Conservation (phyloP, 2,888 invertebrate species). For the Agrochola circellaris region DNA sequence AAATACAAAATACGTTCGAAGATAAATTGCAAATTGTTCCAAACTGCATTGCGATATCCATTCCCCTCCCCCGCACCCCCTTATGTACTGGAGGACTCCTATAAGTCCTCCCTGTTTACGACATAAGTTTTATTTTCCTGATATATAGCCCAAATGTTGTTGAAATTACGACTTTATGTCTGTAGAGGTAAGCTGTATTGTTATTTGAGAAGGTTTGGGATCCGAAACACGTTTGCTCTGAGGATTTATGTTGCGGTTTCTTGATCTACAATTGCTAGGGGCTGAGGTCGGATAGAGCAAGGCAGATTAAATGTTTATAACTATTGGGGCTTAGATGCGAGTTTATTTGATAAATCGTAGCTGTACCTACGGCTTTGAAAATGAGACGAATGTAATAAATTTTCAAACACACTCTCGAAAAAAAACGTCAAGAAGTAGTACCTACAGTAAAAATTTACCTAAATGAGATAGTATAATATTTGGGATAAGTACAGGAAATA, state of each 20-base stretch:
- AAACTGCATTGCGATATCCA: slow-evolving; percentile 55
- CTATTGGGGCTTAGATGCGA: slow-evolving; percentile 15
- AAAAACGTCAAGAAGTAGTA: too few relatives aligned
- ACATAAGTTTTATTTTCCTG: slow-evolving; percentile 63
- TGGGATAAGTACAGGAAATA: too few relatives aligned
- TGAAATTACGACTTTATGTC: slow-evolving; percentile 65
- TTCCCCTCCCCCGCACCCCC: slow-evolving; percentile 3
- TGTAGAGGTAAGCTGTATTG: slow-evolving; percentile 62
- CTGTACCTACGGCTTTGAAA: background rate
- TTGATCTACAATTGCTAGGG: slow-evolving; percentile 61
- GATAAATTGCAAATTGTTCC: slow-evolving; percentile 51
- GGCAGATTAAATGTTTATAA: slow-evolving; percentile 33
- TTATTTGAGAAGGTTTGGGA: slow-evolving; percentile 47
- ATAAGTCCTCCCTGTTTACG: slow-evolving; percentile 51
- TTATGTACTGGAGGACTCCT: slow-evolving; percentile 24
- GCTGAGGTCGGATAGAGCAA: slow-evolving; percentile 10
- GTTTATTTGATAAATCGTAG: slow-evolving; percentile 16
- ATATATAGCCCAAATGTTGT: slow-evolving; percentile 58
- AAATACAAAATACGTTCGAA: slow-evolving; percentile 51
- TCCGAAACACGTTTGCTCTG: slow-evolving; percentile 58
- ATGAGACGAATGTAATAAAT: background rate
- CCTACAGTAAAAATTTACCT: too few relatives aligned
- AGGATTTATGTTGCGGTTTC: slow-evolving; percentile 68
- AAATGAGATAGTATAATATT: too few relatives aligned
- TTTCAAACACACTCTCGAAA: background rate